Conservation (phyloP, 1,140 invertebrate genomes). For the Drosophila ananassae region DNA sequence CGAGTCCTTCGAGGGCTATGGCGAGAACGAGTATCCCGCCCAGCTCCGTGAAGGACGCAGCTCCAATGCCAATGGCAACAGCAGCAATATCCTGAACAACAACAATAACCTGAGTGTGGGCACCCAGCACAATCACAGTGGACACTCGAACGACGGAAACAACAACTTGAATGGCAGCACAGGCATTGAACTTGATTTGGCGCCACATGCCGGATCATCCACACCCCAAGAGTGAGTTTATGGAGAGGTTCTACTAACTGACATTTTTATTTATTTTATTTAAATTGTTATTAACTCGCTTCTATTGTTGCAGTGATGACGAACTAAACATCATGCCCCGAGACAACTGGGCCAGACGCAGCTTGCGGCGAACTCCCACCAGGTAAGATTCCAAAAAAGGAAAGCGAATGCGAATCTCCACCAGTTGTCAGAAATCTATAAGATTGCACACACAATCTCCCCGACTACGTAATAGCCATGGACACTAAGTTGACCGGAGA, state of each 20-base stretch:
- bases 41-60: constrained; percentile 40
- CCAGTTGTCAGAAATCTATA: constrained; percentile 13
- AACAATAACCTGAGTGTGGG: constrained; percentile 50
- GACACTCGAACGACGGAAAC: constrained; percentile 69
- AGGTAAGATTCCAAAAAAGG: constrained; percentile 85
- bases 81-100: constrained; percentile 26
- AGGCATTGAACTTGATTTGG: constrained; percentile 80
- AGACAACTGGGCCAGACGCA: constrained; percentile 91
- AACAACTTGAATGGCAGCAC: constrained; percentile 70
- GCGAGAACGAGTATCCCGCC: constrained; percentile 84
- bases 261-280: not conserved
- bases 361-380: constrained; percentile 89
- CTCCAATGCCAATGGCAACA: constrained; percentile 28
- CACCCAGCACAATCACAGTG: constrained; percentile 62
- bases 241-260: no score
- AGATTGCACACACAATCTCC: constrained; percentile 22
- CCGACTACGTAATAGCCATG: constrained; percentile 29
- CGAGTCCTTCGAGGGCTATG: constrained; percentile 88
- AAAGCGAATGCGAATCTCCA: constrained; percentile 38
- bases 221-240: constrained; percentile 70
- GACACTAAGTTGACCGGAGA: constrained; percentile 22
- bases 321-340: constrained; percentile 86
- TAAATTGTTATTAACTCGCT: constrained; percentile 15
- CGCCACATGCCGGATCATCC: constrained; percentile 72
- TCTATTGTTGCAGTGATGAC: constrained; percentile 69